Base-by-base conservation (phyloP, 2,888 invertebrate species). In the Brachynemurus nebulosus region DNA sequence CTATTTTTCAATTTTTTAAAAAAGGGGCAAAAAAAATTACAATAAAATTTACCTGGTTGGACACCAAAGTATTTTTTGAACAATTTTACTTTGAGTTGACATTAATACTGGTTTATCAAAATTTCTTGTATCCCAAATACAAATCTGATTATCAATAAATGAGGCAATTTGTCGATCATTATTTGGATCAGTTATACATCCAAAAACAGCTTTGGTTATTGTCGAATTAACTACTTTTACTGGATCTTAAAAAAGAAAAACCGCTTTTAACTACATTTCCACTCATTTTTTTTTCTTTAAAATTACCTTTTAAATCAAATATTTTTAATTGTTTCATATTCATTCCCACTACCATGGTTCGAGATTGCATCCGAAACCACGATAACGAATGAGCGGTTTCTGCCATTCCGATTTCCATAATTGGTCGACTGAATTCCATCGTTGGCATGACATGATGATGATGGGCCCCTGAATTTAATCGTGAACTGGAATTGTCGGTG, bases 241-340 rank as follows among this genome's bases (percentile, higher is more conserved):
- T 1, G 77, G 71, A 67, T 90, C 90, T 88, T 57, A 30, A 30
- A 30, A 45, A 40, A 42, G 34, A 16, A 7, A 42, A 14, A 21
- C 14, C 37, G 21, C 38, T 20, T 5, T n/a, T 33, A 23, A 38
- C 20, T 25, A 42, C 12, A 37, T 42, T 25, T 16, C n/a, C 38
- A 14, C 27, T n/a, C 30, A 37, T 25, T 34, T 38, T 18, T 45
- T 9, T 38, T 16, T 11, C 35, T 21, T 12, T 20, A 20, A 12
- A 33, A 33, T 56, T 64, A 89, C 92, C 91, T 73, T 93, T 71
- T 4, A 92, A 72, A 65, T 95, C 95, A 58, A 86, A 85, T 25
- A 95, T 71, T 64, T 88, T 86, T 35, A 96, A 77, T 55, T 81
- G 78, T 57, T 92, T 92, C 54, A 81, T 75, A 64, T 89, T 92